Conservation (phyloP, 2,113 vertebrate genomes). For the Delphinapterus leucas region DNA sequence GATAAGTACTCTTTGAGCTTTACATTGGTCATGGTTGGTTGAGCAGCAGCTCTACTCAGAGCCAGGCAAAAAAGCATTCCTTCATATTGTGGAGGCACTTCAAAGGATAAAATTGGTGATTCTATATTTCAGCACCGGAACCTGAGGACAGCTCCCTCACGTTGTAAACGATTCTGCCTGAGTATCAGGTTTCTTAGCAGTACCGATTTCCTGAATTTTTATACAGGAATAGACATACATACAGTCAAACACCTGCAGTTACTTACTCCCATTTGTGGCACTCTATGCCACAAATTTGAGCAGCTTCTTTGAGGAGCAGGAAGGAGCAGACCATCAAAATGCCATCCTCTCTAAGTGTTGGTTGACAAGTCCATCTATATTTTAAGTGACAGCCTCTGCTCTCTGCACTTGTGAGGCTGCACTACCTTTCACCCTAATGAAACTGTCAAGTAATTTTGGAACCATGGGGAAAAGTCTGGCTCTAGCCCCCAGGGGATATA, state of each 20-base stretch:
- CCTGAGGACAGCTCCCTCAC: constrained; percentile 41
- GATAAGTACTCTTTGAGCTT: neutral
- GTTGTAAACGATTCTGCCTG: neutral
- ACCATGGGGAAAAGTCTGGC: constrained; percentile 43
- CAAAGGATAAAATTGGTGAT: neutral
- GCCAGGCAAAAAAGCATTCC: neutral
- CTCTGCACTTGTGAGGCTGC: neutral
- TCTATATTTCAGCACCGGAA: constrained; percentile 61
- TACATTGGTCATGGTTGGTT: neutral
- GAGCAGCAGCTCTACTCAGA: neutral
- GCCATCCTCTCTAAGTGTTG: neutral
- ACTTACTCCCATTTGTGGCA: neutral
- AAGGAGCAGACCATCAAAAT: neutral
- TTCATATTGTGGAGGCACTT: neutral
- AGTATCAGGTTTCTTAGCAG: neutral
- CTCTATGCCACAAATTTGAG: neutral
- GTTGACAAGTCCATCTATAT: constrained; percentile 36
- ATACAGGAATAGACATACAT: neutral
- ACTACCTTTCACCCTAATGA: constrained; percentile 56
- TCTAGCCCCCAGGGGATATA: constrained; percentile 44
- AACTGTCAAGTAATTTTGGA: constrained; percentile 63
- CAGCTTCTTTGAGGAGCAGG: constrained; percentile 24
- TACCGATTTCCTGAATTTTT: constrained; percentile 1
- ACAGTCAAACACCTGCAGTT: neutral
- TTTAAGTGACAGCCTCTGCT: constrained; percentile 31